A percentile compares a stretch with the other conserved stretches of the same genome.
phyloP scores from a whole-genome alignment of 1,140 invertebrate genomes.

The Mactra quadrangularis region DNA sequence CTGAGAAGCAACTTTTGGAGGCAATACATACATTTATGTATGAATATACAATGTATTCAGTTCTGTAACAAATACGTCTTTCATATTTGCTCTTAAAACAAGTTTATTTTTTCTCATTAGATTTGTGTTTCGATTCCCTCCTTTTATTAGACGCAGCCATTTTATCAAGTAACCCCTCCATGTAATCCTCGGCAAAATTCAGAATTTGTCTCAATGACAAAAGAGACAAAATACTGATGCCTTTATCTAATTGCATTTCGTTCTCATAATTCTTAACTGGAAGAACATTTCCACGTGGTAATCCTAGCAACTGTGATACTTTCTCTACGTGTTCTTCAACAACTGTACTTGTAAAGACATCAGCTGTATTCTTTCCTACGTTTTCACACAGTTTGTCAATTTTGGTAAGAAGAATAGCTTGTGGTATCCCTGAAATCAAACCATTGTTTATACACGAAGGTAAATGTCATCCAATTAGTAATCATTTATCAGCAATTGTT shows the following conservation, averaged over 20 bases:
- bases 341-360: slow-evolving; percentile 35
- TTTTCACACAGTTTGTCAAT: slow-evolving; percentile 47
- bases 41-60: too few species aligned
- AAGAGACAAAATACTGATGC: slow-evolving; percentile 34
- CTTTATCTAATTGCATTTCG: slow-evolving; percentile 41
- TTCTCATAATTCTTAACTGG: slow-evolving; percentile 57
- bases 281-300: slow-evolving; percentile 56
- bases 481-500: too few species aligned
- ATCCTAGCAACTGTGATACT: slow-evolving; percentile 50
- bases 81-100: neutral
- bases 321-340: slow-evolving; percentile 42
- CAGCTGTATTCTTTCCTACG: slow-evolving; percentile 18
- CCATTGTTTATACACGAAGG: neutral
- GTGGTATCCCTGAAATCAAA: slow-evolving; percentile 51
- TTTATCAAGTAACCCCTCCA: slow-evolving; percentile 28
- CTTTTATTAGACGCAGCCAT: neutral
- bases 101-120: too few species aligned
- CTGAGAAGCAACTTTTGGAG: too few species aligned
- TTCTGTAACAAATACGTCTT: too few species aligned
- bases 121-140: too few species aligned
- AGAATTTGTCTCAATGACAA: slow-evolving; percentile 37
- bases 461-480: neutral
- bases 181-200: slow-evolving; percentile 49
- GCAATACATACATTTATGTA: too few species aligned
- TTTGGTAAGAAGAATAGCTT: slow-evolving; percentile 56